Base-by-base conservation (phyloP, 1,140 invertebrate species). In the Cephus cinctus region DNA sequence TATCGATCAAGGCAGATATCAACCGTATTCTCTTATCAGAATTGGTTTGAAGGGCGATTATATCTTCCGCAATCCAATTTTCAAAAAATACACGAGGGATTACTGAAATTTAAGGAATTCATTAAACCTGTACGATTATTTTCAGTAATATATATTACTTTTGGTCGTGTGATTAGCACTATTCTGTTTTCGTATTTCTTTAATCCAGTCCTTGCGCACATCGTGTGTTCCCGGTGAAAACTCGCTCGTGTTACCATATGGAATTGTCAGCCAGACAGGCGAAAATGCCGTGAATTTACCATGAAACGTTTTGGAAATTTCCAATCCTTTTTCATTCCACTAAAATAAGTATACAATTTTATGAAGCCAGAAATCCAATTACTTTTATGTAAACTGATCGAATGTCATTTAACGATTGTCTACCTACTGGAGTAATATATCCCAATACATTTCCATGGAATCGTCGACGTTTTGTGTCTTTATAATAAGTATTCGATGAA, bases 301-400 rank as follows among this genome's bases (percentile, higher is more conserved):
- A 27, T 85, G 86, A 79, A 96, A 96, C 36, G 81, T 84, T 77
- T 96, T 96, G 1, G 93, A 90, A 27, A 96, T 81, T 77, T 96
- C 90, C 78, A 97, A 95, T 0, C 95, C 96, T 80, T 92, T 89
- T 49, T 80, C 86, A 71, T 98, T 98, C 96, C 96, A 98, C 93
- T 97, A 62, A 57, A 83, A 82, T 47, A 48, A 60, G 54, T 30
- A 63, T 16, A 27, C 42, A 34, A 15, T 3, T 42, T 30, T 43
- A 48, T 44, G 20, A 27, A 18, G n/a, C 16, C 2, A 35, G 27
- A 30, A 30, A 15, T 42, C 48, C 19, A 23, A 40, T n/a, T 31
- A 43, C 52, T 40, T 18, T 52, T 16, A 41, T 53, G 47, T 49
- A 31, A 34, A 32, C 27, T 42, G n/a, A 46, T 23, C 14, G 46